These are phyloP conservation scores for Myzus persicae DNA, from an alignment of 1,140 invertebrate genomes.

Conservation along the genomic window DNA sequence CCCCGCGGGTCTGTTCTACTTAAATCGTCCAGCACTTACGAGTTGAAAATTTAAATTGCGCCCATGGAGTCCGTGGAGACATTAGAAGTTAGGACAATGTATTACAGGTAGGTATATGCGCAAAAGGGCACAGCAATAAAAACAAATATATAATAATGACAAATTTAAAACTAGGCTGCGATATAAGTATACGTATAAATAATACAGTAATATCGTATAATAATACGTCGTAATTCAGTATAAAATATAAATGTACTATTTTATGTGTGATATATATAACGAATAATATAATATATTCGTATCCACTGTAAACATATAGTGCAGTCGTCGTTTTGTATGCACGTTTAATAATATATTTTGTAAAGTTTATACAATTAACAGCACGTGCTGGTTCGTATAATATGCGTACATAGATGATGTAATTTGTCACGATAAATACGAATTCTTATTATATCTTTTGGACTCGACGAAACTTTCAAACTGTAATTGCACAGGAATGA, in stretches of 20 bases:
- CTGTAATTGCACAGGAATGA: not conserved
- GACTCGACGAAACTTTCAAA: slow-evolving; percentile 3
- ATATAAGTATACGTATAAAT: not conserved
- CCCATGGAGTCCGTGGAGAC: not conserved
- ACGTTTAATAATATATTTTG: not conserved
- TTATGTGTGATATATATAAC: not conserved
- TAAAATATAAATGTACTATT: not conserved
- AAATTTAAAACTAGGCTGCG: not conserved
- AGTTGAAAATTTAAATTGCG: not conserved
- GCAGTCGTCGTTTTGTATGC: not conserved
- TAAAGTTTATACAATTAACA: slow-evolving; percentile 6
- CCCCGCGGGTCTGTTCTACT: not conserved
- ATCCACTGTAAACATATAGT: not conserved
- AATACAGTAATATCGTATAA: not conserved
- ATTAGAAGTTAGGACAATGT: not conserved
- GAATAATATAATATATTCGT: not conserved
- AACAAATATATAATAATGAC: not conserved
- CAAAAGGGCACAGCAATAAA: not conserved
- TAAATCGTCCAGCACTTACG: not conserved
- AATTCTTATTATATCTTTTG: not conserved
- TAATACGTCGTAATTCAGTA: not conserved
- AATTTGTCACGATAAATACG: not conserved
- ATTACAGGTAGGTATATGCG: not conserved
- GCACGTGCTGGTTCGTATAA: not conserved
- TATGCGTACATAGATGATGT: not conserved